phyloP scores from a whole-genome alignment of 2,888 invertebrate species.

The Pycnomerus fuliginosus region DNA sequence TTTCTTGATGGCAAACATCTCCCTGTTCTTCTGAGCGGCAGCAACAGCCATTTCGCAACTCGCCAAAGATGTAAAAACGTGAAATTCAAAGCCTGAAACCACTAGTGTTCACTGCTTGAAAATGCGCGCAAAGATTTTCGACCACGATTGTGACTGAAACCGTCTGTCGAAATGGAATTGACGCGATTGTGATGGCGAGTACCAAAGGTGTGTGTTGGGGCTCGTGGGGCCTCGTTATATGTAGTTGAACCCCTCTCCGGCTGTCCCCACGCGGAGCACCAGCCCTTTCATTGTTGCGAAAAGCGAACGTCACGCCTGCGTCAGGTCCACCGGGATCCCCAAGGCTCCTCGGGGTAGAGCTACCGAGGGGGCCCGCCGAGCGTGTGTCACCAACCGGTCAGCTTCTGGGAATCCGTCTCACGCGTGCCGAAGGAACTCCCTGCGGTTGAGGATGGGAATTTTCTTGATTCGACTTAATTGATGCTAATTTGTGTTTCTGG shows the following conservation, averaged over 20 bases:
- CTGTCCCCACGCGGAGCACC: slow-evolving; percentile 56
- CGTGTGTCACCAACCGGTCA: slow-evolving; percentile 18
- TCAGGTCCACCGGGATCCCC: slow-evolving; percentile 45
- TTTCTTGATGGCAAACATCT: slow-evolving; percentile 96
- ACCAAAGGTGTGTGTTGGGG: slow-evolving; percentile 41
- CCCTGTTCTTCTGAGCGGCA: slow-evolving; percentile 91
- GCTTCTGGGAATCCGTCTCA: slow-evolving; percentile 11
- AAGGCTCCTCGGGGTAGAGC: slow-evolving; percentile 13
- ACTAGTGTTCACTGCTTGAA: slow-evolving; percentile 50
- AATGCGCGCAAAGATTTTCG: slow-evolving; percentile 47
- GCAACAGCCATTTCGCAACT: slow-evolving; percentile 69
- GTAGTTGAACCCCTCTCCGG: slow-evolving; percentile 49
- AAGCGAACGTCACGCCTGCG: slow-evolving; percentile 62
- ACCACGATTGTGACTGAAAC: slow-evolving; percentile 58
- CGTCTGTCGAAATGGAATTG: slow-evolving; percentile 47
- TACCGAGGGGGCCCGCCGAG: slow-evolving; percentile 8
- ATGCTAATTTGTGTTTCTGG: too few species aligned
- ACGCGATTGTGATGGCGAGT: slow-evolving; percentile 46
- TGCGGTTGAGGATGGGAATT: too few species aligned
- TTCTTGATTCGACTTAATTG: too few species aligned
- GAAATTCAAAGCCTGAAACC: slow-evolving; percentile 47
- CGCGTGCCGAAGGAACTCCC: slow-evolving; percentile 16
- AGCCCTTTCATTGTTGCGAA: slow-evolving; percentile 52
- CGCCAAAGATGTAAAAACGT: slow-evolving; percentile 16
- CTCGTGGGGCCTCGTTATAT: slow-evolving; percentile 47